Evolutionary conservation across 2,888 invertebrate species (phyloP), one percentile per base, ranked within the genome.

Genomic region (Drosophila niveifrons): DNA sequence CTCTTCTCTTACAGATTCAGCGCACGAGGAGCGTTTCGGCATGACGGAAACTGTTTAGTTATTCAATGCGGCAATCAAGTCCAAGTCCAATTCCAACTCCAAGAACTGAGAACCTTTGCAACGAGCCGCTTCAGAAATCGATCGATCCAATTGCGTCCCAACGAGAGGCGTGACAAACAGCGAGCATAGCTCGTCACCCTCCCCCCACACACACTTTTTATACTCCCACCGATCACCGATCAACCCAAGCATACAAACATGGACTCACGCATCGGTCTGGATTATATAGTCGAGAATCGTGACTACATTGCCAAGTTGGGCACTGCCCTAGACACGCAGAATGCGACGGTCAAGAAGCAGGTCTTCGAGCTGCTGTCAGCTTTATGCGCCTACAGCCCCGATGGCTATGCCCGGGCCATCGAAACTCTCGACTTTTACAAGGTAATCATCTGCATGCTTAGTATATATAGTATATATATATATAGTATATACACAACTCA

Each of bases 341-440:
- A 97, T 91, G 95, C 95, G 58, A 96, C 97, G 76, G 97, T 98
- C 85, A 98, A 98, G 94, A 98, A 98, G 93, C 98, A 98, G 94
- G 98, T 98, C 91, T 97, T 98, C 93, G 98, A 99, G 94, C 94
- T 99, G 72, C 94, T 99, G 78, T 98, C 98, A 58, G 98, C 98
- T 31, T 94, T 99, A 68, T 98, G 98, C 92, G 97, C 98, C 64
- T 98, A 98, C 94, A 98, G 96, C 91, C 95, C 95, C 68, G 98
- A 98, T 78, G 98, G 98, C 55, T 97, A 97, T 91, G 95, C 95
- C 72, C 94, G 97, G 78, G 97, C 97, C 62, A 95, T 97, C 85
- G 97, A 98, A 92, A 97, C 98, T 36, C 94, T 99, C 87, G 97
- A 98, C 91, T 96, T 96, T 92, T 98, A 96, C 92, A 98, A 97